phyloP scores from a whole-genome alignment of 2,113 vertebrate genomes.

The Notothenia rossii region DNA sequence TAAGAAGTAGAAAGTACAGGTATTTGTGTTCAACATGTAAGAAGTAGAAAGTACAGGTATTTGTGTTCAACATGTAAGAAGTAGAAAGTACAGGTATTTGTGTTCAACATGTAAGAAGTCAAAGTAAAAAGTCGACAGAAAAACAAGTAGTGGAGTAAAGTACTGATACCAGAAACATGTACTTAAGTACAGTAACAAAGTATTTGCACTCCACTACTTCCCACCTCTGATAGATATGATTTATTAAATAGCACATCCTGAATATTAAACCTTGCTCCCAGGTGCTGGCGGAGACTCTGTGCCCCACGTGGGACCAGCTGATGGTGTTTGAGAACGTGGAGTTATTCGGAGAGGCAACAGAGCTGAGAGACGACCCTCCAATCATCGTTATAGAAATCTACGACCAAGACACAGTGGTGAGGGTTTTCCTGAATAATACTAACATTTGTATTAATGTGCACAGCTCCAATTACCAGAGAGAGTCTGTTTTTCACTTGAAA shows the following conservation, averaged over 20 bases:
- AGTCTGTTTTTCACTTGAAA: slow-evolving; percentile 37
- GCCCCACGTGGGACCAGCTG: slow-evolving; percentile 96
- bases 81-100: too few species aligned
- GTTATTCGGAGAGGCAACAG: slow-evolving; percentile 90
- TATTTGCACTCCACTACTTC: too few species aligned
- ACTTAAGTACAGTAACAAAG: too few species aligned
- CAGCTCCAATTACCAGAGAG: slow-evolving; percentile 24
- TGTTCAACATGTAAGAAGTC: too few species aligned
- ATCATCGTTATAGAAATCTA: slow-evolving; percentile 97
- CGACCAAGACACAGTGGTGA: slow-evolving; percentile 94
- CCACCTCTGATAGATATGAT: accelerated
- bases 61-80: too few species aligned
- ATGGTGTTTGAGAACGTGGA: slow-evolving; percentile 94
- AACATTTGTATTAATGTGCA: slow-evolving; percentile 4
- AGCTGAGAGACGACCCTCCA: slow-evolving; percentile 93
- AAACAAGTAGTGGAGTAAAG: too few species aligned
- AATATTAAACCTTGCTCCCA: slow-evolving; percentile 38
- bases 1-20: too few species aligned
- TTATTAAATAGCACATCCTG: background rate
- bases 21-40: too few species aligned
- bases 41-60: too few species aligned
- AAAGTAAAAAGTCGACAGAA: too few species aligned
- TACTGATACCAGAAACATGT: too few species aligned
- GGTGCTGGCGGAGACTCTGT: slow-evolving; percentile 95
- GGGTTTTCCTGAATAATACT: slow-evolving; percentile 30